Evolutionary conservation across 2,797 vertebrate species (phyloP).

Genomic region (Allobates femoralis): DNA sequence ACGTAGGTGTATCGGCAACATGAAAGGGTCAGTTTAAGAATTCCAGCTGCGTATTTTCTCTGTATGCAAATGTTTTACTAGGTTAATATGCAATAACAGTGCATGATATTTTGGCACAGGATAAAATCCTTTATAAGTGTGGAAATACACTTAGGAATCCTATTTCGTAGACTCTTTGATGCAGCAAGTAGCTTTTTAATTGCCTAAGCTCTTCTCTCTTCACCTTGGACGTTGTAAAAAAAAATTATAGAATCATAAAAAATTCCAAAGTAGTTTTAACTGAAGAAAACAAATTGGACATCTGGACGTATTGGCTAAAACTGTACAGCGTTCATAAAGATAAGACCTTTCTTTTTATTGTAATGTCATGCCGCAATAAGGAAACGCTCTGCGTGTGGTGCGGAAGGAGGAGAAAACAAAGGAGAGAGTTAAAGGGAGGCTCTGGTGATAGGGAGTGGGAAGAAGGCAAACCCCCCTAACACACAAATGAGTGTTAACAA

Average conservation of each 20-base stretch:
- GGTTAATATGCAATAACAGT: slow-evolving; percentile 12
- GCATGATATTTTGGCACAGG: slow-evolving; percentile 24
- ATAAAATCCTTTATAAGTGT: neutral
- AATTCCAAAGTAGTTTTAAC: neutral
- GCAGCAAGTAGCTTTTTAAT: slow-evolving; percentile 11
- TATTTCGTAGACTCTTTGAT: slow-evolving; percentile 14
- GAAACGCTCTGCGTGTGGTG: no score
- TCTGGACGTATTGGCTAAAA: neutral
- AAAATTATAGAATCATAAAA: neutral
- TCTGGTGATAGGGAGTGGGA: no score
- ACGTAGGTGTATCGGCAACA: neutral
- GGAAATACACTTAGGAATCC: slow-evolving; percentile 14
- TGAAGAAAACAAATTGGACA: neutral
- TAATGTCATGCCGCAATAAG: no score
- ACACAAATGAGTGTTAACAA: no score
- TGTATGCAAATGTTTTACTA: slow-evolving; percentile 3
- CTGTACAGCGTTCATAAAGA: no score
- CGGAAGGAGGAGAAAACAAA: no score
- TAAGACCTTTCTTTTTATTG: no score
- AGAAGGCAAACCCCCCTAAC: no score
- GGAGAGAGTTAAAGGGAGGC: no score
- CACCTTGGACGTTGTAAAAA: neutral
- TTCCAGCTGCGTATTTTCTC: slow-evolving; percentile 1
- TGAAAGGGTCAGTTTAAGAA: neutral
- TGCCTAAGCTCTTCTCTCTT: neutral